A percentile compares a stretch with the other conserved stretches of the same genome.
phyloP scores from a whole-genome alignment of 2,888 invertebrate genomes.

The Cephalotes varians region DNA sequence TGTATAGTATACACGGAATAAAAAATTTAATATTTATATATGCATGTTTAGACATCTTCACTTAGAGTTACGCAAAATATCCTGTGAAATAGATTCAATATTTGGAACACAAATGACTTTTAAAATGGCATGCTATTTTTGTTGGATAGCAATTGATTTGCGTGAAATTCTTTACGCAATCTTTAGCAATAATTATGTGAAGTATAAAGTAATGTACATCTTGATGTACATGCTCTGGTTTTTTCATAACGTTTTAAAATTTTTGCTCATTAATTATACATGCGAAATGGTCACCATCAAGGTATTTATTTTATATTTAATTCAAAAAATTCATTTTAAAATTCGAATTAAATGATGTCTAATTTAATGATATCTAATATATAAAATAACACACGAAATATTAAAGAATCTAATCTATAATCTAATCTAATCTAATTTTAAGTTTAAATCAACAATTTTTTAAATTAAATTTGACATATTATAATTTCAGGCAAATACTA shows the following conservation, averaged over 20 bases:
- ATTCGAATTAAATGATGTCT: not conserved
- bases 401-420: no score
- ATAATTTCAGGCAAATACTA: conserved; percentile 2
- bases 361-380: no score
- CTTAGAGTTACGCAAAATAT: conserved; percentile 19
- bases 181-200: not conserved
- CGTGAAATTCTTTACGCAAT: not conserved
- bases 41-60: not conserved
- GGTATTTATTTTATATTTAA: not conserved
- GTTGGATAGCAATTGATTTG: not conserved
- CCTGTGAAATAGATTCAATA: conserved; percentile 1
- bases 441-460: not conserved
- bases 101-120: conserved; percentile 1
- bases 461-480: not conserved
- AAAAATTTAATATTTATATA: not conserved
- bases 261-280: conserved; percentile 6
- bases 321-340: not conserved
- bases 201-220: not conserved
- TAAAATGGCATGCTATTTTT: conserved; percentile 13
- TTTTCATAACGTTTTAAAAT: not conserved
- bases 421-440: not conserved
- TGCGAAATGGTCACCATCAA: conserved; percentile 1
- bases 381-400: no score
- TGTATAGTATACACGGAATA: no score
- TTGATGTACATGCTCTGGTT: not conserved